A percentile compares a stretch with the other conserved stretches of the same genome.
phyloP scores from a whole-genome alignment of 2,113 vertebrate species.

The Microtus montanus region DNA sequence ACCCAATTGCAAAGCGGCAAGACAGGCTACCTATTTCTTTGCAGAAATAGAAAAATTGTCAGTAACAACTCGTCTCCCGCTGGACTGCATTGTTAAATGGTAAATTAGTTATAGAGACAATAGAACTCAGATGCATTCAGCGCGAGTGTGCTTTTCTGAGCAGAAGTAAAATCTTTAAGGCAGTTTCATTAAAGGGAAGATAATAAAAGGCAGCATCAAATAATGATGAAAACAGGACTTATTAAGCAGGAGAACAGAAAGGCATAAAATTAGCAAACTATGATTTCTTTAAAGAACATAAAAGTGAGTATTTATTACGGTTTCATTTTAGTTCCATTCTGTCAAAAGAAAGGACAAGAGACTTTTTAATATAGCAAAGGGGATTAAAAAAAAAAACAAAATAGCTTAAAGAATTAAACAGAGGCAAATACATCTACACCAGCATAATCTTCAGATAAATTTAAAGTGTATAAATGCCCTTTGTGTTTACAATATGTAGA shows the following conservation, averaged over 20 bases:
- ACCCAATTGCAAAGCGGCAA: background rate
- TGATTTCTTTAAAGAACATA: background rate
- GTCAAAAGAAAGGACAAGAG: background rate
- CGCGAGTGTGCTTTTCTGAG: background rate
- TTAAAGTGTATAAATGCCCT: background rate
- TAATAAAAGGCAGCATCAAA: slow-evolving; percentile 11
- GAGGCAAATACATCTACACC: background rate
- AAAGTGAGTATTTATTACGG: background rate
- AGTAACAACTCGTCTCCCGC: background rate
- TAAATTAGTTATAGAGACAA: background rate
- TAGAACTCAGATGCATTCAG: background rate
- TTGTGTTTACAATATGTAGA: background rate
- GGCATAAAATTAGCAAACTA: background rate
- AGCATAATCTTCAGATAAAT: background rate
- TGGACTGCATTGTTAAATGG: background rate
- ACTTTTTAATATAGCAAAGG: background rate
- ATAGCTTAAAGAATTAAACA: background rate
- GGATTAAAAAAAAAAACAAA: background rate
- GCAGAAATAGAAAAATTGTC: background rate
- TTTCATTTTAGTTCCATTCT: background rate
- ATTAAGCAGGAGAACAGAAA: background rate
- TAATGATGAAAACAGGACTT: background rate
- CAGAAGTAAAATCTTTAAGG: slow-evolving; percentile 26
- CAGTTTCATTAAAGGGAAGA: background rate
- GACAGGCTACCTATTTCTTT: background rate